A percentile compares a stretch with the other conserved stretches of the same genome.
Conservation (phyloP, 2,797 vertebrate genomes). For the Sebastes variabilis region DNA sequence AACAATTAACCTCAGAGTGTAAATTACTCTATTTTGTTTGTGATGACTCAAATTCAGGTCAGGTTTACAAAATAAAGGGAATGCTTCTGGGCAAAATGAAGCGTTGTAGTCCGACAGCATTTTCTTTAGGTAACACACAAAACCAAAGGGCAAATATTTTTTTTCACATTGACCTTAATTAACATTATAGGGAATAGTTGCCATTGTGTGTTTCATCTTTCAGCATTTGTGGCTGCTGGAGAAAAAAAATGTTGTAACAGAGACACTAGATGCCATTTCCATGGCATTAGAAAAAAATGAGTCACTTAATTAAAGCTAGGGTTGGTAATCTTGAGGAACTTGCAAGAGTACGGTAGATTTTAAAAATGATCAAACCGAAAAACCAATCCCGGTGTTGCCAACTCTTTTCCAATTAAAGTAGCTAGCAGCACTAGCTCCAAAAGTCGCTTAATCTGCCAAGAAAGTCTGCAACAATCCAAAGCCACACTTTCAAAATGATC, state of each 20-base stretch:
- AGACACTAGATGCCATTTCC: constrained; percentile 6
- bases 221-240: not conserved
- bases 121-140: not conserved
- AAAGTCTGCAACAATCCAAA: no score
- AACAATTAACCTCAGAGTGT: constrained; percentile 53
- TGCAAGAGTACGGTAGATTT: no score
- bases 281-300: not conserved
- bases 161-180: not conserved
- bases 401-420: no score
- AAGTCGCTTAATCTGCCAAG: no score
- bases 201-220: not conserved
- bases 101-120: not conserved
- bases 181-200: not conserved
- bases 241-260: not conserved
- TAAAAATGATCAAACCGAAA: no score
- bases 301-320: not conserved
- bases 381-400: no score
- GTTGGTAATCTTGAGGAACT: not conserved
- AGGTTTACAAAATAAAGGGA: constrained; percentile 27
- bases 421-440: no score
- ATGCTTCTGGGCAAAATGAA: not conserved
- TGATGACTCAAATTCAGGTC: constrained; percentile 50
- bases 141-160: not conserved
- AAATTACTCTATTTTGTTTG: constrained; percentile 54
- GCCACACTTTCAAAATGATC: no score